phyloP scores from a whole-genome alignment of 2,888 invertebrate genomes.

The Rhorus exstirpatorius region DNA sequence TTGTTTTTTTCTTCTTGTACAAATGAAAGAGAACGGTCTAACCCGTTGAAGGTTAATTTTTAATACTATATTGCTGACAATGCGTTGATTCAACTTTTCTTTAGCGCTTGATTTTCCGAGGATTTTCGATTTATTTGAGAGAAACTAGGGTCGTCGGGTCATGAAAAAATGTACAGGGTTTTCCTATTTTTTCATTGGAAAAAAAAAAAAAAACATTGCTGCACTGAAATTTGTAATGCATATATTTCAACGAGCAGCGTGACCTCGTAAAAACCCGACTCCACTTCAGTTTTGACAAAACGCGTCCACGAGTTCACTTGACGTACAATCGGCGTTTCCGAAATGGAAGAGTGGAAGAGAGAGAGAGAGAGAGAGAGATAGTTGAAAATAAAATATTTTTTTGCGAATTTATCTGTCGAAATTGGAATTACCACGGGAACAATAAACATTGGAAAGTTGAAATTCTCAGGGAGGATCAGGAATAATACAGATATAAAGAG shows the following conservation, averaged over 20 bases:
- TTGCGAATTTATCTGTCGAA: neutral
- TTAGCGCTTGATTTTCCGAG: too few species aligned
- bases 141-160: neutral
- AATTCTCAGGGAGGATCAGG: conserved; percentile 16
- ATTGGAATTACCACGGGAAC: neutral
- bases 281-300: conserved; percentile 2
- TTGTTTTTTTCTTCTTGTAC: too few species aligned
- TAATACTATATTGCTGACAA: too few species aligned
- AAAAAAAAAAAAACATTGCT: neutral
- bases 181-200: too few species aligned
- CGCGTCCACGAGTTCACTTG: neutral
- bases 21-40: too few species aligned
- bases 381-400: conserved; percentile 14
- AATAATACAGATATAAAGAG: neutral
- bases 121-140: neutral
- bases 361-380: too few species aligned
- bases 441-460: conserved; percentile 28
- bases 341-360: conserved; percentile 4
- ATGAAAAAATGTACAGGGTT: neutral
- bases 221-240: neutral
- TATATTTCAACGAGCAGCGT: neutral
- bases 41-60: too few species aligned
- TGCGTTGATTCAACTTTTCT: too few species aligned
- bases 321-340: conserved; percentile 16
- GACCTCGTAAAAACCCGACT: neutral